Percentiles rank a stretch among this genome's conserved stretches.
Evolutionary conservation across 92 coral and sea anemone genomes (phyloP).

Genomic region (Palythoa caribaeorum): DNA sequence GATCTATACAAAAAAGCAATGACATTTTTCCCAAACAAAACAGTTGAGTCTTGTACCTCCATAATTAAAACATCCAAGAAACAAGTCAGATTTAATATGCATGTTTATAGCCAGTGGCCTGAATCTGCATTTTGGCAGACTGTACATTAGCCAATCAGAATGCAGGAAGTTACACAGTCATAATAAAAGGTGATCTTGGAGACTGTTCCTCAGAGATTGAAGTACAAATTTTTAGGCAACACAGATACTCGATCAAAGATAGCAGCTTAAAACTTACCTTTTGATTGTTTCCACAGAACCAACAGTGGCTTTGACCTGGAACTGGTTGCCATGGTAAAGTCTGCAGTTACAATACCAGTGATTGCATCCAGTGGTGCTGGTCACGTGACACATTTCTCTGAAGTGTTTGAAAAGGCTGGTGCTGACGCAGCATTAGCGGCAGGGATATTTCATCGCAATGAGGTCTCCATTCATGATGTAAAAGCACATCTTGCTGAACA

Average conservation of each 20-base stretch:
- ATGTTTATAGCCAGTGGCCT: too few relatives aligned
- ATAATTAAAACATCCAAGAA: too few relatives aligned
- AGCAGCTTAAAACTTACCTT: not conserved
- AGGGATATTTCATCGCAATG: constrained; percentile 67
- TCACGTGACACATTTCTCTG: constrained; percentile 62
- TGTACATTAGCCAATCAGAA: too few relatives aligned
- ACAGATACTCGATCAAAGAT: not conserved
- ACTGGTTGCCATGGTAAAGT: constrained; percentile 67
- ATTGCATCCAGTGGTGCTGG: constrained; percentile 80
- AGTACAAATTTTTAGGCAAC: not conserved
- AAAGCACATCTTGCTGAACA: constrained; percentile 55
- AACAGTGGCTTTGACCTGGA: constrained; percentile 72
- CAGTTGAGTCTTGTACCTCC: too few relatives aligned
- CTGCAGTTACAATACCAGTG: constrained; percentile 70
- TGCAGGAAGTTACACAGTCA: too few relatives aligned
- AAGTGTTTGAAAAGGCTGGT: constrained; percentile 59
- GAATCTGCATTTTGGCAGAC: too few relatives aligned
- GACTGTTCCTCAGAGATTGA: not conserved
- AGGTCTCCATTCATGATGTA: constrained; percentile 60
- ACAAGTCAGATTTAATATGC: too few relatives aligned
- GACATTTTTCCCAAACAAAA: too few relatives aligned
- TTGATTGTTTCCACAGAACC: constrained; percentile 30
- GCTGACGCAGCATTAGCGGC: constrained; percentile 74
- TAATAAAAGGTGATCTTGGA: constrained; percentile 53
- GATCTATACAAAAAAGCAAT: too few relatives aligned